Evolutionary conservation across 2,113 vertebrate species (phyloP), one percentile per base, ranked within the genome.

Genomic region (Cranoglanis bouderius): DNA sequence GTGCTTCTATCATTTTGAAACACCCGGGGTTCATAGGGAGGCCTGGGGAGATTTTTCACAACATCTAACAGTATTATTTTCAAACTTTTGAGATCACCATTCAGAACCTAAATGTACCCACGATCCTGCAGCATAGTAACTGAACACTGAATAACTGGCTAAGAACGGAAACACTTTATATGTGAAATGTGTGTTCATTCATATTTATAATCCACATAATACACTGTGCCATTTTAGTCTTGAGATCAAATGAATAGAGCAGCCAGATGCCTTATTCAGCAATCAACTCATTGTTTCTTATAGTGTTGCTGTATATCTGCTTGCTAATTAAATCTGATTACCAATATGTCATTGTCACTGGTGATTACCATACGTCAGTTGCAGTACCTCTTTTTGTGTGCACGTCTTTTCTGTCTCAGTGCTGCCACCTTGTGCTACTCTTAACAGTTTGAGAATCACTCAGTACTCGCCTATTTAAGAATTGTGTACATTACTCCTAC

Each of bases 401-500:
- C 8, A 4, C 0, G 6, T 57, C 38, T 29, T 43, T 61, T 29
- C 35, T 1, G 6, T 29, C 57, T 83, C 81, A 61, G 13, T 83
- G 35, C 35, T 83, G 81, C 81, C 81, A 83, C 81, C 81, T 43
- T 83, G 81, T 61, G 81, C 24, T 82, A 19, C 29, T 32, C 0
- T 46, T 29, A 55, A 55, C 29, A 81, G 51, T 55, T 19, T 55
- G 2, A 55, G 32, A 40, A 24, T 46, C 43, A 29, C 74, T 75
- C 21, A 55, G 21, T 19, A 53, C 14, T 53, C 1, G 6, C 6
- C 77, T 19, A 2, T n/a, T n/a, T n/a, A 49, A 18, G 13, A 1
- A n/a, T 9, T 24, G 21, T 3, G 61, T 63, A 35, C 13, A 5
- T 67, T 35, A 72, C 7, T 2, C 35, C 40, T 14, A 46, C n/a